Conservation (phyloP, 2,888 invertebrate species). For the Hirtodrosophila cameraria region DNA sequence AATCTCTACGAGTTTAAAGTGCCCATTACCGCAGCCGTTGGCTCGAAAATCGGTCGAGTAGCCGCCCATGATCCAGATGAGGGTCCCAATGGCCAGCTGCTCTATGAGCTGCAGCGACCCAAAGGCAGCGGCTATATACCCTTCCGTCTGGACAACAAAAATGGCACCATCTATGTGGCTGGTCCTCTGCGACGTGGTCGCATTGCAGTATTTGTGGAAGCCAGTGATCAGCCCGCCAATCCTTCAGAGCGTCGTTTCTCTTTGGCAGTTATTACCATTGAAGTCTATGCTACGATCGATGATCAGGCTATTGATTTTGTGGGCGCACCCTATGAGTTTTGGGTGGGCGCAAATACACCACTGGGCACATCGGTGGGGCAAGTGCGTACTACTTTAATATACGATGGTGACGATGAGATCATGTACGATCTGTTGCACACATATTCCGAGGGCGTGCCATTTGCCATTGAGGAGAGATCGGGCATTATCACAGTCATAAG, state of each 20-base stretch:
- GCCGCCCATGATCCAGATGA: constrained; percentile 92
- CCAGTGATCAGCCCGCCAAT: constrained; percentile 91
- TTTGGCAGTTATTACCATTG: constrained; percentile 93
- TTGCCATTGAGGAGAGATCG: constrained; percentile 94
- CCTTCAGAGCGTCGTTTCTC: constrained; percentile 93
- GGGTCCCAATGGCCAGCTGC: constrained; percentile 88
- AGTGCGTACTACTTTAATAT: constrained; percentile 90
- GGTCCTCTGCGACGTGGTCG: constrained; percentile 88
- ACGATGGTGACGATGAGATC: constrained; percentile 87
- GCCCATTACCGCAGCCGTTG: constrained; percentile 88
- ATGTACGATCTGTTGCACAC: constrained; percentile 93
- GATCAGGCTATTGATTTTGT: constrained; percentile 90
- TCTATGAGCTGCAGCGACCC: constrained; percentile 89
- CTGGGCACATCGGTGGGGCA: constrained; percentile 94
- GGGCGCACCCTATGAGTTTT: constrained; percentile 94
- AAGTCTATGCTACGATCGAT: constrained; percentile 86
- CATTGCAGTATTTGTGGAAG: constrained; percentile 93
- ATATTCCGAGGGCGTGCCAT: constrained; percentile 96
- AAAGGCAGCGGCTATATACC: constrained; percentile 88
- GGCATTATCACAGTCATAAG: constrained; percentile 94
- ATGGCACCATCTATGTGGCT: constrained; percentile 88
- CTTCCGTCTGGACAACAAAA: constrained; percentile 89
- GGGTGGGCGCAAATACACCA: constrained; percentile 94
- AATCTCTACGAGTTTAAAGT: constrained; percentile 92
- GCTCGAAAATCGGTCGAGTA: constrained; percentile 91